These are phyloP conservation scores for Dasyurus viverrinus DNA, from an alignment of 2,113 vertebrate species.

Conservation along the genomic window DNA sequence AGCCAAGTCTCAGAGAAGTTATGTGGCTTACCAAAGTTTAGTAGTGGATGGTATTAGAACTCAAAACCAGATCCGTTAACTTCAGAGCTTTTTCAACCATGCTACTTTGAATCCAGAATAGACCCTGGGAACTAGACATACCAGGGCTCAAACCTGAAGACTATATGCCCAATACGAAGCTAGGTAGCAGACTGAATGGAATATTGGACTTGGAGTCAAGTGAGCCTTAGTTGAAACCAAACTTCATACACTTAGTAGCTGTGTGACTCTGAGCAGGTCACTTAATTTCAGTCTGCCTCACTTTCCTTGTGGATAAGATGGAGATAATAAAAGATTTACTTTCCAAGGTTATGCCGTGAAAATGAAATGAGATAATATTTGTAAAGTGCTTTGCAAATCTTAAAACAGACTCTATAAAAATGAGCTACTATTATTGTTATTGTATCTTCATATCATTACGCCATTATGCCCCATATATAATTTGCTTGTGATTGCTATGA, in stretches of 20 bases:
- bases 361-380: background rate
- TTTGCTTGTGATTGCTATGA: background rate
- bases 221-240: background rate
- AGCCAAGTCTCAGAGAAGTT: background rate
- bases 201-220: background rate
- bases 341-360: background rate
- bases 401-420: background rate
- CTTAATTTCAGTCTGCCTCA: background rate
- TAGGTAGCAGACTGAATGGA: background rate
- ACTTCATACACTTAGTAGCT: background rate
- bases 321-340: background rate
- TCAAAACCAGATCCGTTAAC: background rate
- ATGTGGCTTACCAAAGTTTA: background rate
- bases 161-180: background rate
- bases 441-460: background rate
- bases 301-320: background rate
- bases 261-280: background rate
- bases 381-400: background rate
- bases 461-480: background rate
- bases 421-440: background rate
- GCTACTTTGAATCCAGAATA: background rate
- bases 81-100: background rate
- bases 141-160: background rate
- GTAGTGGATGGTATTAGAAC: background rate
- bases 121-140: background rate